Percentiles rank a stretch among this genome's conserved stretches.
phyloP scores from a whole-genome alignment of 2,113 vertebrate species.

The Aplodontia rufa region DNA sequence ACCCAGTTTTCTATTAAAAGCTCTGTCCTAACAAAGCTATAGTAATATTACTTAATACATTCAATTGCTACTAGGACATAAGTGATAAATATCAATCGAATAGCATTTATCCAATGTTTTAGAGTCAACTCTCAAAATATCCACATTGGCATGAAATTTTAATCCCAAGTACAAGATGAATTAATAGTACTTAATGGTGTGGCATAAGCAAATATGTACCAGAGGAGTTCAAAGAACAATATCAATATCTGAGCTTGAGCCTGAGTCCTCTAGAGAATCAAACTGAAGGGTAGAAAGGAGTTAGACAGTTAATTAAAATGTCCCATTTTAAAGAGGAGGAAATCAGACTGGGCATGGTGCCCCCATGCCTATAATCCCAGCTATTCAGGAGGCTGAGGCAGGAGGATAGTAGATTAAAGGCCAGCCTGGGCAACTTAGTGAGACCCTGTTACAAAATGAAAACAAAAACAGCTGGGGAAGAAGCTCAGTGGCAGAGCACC shows the following conservation, averaged over 20 bases:
- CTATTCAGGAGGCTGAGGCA: too few species aligned
- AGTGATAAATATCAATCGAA: not conserved
- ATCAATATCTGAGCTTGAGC: not conserved
- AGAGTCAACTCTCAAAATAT: not conserved
- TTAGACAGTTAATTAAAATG: not conserved
- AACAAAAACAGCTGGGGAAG: too few species aligned
- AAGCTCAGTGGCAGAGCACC: too few species aligned
- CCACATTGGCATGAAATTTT: slow-evolving; percentile 15
- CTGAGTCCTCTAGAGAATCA: not conserved
- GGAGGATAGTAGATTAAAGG: too few species aligned
- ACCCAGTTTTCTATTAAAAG: slow-evolving; percentile 43
- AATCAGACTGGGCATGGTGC: not conserved
- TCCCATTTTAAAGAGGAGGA: slow-evolving; percentile 12
- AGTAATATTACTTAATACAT: not conserved
- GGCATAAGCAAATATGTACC: not conserved
- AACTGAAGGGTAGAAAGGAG: slow-evolving; percentile 33
- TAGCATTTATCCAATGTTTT: not conserved
- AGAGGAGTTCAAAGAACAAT: slow-evolving; percentile 8
- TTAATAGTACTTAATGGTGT: not conserved
- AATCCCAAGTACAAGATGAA: not conserved
- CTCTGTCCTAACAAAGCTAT: not conserved
- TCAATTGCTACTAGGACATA: not conserved
- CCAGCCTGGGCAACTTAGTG: too few species aligned
- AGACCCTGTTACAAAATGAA: too few species aligned
- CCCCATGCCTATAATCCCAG: too few species aligned